A percentile compares a stretch with the other conserved stretches of the same genome.
phyloP scores from a whole-genome alignment of 2,797 vertebrate species.

The Enteromius viviparus region DNA sequence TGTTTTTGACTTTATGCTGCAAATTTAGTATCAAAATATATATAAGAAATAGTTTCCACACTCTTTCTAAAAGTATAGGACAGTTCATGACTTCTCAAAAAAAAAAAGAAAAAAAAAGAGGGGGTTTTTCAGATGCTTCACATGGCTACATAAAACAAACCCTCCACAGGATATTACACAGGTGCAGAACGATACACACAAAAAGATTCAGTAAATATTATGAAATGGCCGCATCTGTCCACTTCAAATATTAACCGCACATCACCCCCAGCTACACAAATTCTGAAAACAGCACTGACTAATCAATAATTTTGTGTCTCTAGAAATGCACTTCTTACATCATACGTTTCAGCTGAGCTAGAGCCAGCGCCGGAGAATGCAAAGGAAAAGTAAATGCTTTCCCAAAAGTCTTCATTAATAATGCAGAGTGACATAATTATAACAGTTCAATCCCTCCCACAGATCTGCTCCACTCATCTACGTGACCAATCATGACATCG shows the following conservation, averaged over 20 bases:
- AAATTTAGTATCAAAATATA: neutral
- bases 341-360: slow-evolving; percentile 25
- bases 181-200: slow-evolving; percentile 43
- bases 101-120: neutral
- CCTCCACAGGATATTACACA: slow-evolving; percentile 21
- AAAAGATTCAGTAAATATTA: slow-evolving; percentile 45
- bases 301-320: slow-evolving; percentile 19
- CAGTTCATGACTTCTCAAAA: neutral
- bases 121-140: neutral
- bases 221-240: slow-evolving; percentile 24
- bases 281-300: slow-evolving; percentile 15
- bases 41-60: neutral
- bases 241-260: slow-evolving; percentile 26
- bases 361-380: neutral
- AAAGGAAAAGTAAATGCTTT: slow-evolving; percentile 22
- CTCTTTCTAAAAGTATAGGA: neutral
- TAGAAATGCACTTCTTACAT: slow-evolving; percentile 14
- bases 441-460: slow-evolving; percentile 23
- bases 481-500: neutral
- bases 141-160: neutral
- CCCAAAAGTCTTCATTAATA: slow-evolving; percentile 26
- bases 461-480: slow-evolving; percentile 42
- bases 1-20: neutral
- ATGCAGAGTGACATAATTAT: slow-evolving; percentile 35
- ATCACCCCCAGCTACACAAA: slow-evolving; percentile 28